phyloP scores from a whole-genome alignment of 2,113 vertebrate genomes.

The Antennarius striatus region DNA sequence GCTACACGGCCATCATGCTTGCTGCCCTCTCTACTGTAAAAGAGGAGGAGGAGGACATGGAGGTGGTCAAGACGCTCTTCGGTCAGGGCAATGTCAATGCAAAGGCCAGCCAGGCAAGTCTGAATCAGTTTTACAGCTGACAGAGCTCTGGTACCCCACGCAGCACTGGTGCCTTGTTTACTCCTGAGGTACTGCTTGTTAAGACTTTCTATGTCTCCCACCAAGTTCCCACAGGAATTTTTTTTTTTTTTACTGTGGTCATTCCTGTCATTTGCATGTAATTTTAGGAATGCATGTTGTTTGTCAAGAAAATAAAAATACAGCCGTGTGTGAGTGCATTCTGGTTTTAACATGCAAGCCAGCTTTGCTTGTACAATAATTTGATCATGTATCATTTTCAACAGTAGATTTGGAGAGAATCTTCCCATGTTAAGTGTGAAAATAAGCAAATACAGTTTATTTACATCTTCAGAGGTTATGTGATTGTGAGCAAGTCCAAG shows the following conservation, averaged over 20 bases:
- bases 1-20: slow-evolving; percentile 95
- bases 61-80: slow-evolving; percentile 88
- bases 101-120: slow-evolving; percentile 90
- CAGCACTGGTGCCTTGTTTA: neutral
- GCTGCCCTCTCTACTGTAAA: slow-evolving; percentile 88
- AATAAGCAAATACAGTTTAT: neutral
- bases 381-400: neutral
- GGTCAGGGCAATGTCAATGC: slow-evolving; percentile 88
- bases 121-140: neutral
- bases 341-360: neutral
- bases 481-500: too few species aligned
- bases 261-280: neutral
- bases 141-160: neutral
- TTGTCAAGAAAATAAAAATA: too few species aligned
- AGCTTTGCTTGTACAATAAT: neutral
- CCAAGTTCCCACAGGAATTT: too few species aligned
- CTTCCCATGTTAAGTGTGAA: neutral
- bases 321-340: too few species aligned
- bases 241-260: neutral
- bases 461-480: too few species aligned
- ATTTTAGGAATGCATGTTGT: too few species aligned
- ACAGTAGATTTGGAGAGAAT: neutral
- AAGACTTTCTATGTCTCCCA: neutral
- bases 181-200: neutral
- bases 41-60: slow-evolving; percentile 83